Percentiles rank a stretch among this genome's conserved stretches.
These are phyloP conservation scores for Yponomeuta cagnagella DNA, from an alignment of 2,888 invertebrate species.

Conservation along the genomic window DNA sequence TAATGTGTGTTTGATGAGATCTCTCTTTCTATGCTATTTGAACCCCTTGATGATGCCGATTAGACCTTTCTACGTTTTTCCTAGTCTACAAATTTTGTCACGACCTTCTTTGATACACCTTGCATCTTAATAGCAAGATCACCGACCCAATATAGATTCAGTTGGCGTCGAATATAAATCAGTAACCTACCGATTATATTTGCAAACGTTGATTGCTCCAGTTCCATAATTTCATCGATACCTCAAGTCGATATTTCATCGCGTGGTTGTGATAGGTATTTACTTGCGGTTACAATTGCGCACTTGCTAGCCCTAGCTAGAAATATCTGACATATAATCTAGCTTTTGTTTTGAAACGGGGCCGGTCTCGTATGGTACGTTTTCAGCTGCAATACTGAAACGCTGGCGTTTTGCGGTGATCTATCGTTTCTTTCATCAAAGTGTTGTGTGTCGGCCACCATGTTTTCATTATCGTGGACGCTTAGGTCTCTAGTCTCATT, in stretches of 20 bases:
- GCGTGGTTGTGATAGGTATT: not conserved
- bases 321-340: constrained; percentile 39
- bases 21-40: not conserved
- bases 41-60: not conserved
- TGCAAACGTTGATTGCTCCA: not conserved
- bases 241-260: not conserved
- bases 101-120: not conserved
- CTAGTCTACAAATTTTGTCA: not conserved
- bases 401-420: not conserved
- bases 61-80: not conserved
- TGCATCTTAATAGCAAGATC: too few relatives aligned
- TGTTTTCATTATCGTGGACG: too few relatives aligned
- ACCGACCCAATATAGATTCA: too few relatives aligned
- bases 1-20: not conserved
- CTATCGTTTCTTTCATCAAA: not conserved
- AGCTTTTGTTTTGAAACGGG: constrained; percentile 54
- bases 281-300: constrained; percentile 35
- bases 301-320: constrained; percentile 46
- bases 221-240: constrained; percentile 4
- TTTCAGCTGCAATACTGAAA: not conserved
- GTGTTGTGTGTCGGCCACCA: not conserved
- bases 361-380: constrained; percentile 47
- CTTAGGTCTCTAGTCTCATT: too few relatives aligned
- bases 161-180: not conserved
- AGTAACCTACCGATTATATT: not conserved